Evolutionary conservation across 2,797 vertebrate species (phyloP).

Genomic region (Hybognathus amarus): DNA sequence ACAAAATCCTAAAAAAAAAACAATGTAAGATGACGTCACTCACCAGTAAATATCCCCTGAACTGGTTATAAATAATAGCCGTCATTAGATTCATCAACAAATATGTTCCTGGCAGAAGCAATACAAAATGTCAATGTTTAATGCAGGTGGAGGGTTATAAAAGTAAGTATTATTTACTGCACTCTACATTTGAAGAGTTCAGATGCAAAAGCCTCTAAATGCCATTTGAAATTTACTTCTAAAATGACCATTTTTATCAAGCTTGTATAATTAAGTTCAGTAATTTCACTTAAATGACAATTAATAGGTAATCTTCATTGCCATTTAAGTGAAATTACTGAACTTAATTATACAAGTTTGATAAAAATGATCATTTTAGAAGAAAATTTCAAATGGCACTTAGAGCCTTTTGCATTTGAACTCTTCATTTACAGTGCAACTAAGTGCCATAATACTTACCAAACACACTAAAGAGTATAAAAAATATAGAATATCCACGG

Average conservation of each 20-base stretch:
- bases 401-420: too few species aligned
- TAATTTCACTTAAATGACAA: too few species aligned
- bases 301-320: too few species aligned
- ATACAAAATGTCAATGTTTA: background rate
- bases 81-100: constrained; percentile 96
- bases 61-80: constrained; percentile 97
- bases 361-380: too few species aligned
- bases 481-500: constrained; percentile 88
- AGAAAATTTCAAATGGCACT: too few species aligned
- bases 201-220: too few species aligned
- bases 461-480: constrained; percentile 89
- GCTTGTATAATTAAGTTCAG: too few species aligned
- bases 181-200: background rate
- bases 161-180: background rate
- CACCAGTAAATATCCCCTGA: constrained; percentile 95
- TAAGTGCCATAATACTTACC: constrained; percentile 77
- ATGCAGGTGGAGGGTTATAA: background rate
- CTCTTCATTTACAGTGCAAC: background rate
- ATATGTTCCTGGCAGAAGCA: constrained; percentile 82
- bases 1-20: background rate
- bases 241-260: too few species aligned
- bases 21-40: constrained; percentile 57
- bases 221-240: too few species aligned
- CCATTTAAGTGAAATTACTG: too few species aligned
- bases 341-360: too few species aligned